Base-by-base conservation (phyloP, 2,888 invertebrate species). In the Dendrolimus pini region DNA sequence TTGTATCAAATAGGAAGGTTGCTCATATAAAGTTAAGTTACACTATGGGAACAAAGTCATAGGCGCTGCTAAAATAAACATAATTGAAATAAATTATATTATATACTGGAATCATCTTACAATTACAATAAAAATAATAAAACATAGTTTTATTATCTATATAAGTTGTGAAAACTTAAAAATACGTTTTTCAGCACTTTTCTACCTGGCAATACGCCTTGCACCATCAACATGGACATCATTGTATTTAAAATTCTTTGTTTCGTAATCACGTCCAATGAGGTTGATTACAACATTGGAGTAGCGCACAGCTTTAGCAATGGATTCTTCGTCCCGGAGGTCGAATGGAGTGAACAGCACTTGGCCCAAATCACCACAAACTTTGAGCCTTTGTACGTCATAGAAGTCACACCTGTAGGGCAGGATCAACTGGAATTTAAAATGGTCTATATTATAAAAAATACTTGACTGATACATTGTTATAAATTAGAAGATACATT, bases 211-310 rank as follows among this genome's bases (percentile, higher is more conserved):
- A 74, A 99, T 87, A 12, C 92, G 93, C 53, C 95, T 92, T 0
- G 99, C 94, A 9, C 97, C 98, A 13, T 94, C 93, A 0, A 96
- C 95, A 91, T 99, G 94, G 0, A 98, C 97, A 88, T 98, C 97
- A 58, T 95, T 88, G 76, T 94, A 98, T 58, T 92, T 94, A 74
- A 95, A 99, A 82, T 98, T 98, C 86, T 93, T 95, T 0, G 99
- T 99, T 83, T 98, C 97, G 92, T 94, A 97, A 69, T 98, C 96
- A 53, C 96, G 92, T 7, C 99, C 99, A 64, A 99, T 93, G 60
- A 99, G 91, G 83, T 99, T 99, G 65, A 99, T 94, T 1, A 99
- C 99, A 57, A 99, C 97, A 90, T 99, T 98, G 1, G 99, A 99
- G 89, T 99, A 96, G 75, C 96, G 95, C 53, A 99, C 94, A 9